Percentiles rank a stretch among this genome's conserved stretches.
phyloP scores from a whole-genome alignment of 2,888 invertebrate genomes.

The Gryllus longicercus region DNA sequence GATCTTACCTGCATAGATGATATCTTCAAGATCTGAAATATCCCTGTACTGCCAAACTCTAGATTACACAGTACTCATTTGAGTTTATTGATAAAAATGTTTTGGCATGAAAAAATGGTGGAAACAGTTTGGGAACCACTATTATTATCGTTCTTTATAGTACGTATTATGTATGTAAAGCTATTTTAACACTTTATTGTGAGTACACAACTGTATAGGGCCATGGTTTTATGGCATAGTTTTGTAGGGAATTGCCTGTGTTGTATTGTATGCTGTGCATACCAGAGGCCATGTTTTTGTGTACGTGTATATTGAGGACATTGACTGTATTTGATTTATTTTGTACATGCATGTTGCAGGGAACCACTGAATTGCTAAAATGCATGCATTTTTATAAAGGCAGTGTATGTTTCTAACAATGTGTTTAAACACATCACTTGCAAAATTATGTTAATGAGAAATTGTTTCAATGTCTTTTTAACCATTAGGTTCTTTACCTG shows the following conservation, averaged over 20 bases:
- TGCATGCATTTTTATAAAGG: constrained; percentile 8
- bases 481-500: no score
- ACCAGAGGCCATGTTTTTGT: neutral
- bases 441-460: no score
- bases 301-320: no score
- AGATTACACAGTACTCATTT: neutral
- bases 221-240: constrained; percentile 4
- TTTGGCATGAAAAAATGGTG: neutral
- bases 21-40: neutral
- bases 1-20: neutral
- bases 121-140: constrained; percentile 17
- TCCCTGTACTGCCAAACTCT: neutral
- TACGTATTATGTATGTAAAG: constrained; percentile 17
- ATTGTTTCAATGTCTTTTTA: no score
- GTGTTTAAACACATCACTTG: no score
- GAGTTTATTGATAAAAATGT: neutral
- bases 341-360: no score
- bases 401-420: neutral
- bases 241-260: constrained; percentile 4
- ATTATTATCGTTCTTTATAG: neutral
- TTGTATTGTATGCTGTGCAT: neutral
- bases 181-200: constrained; percentile 9
- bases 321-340: no score
- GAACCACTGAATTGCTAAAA: neutral
- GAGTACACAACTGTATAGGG: neutral